Conservation (phyloP, 2,113 vertebrate species). For the Tapirus terrestris region DNA sequence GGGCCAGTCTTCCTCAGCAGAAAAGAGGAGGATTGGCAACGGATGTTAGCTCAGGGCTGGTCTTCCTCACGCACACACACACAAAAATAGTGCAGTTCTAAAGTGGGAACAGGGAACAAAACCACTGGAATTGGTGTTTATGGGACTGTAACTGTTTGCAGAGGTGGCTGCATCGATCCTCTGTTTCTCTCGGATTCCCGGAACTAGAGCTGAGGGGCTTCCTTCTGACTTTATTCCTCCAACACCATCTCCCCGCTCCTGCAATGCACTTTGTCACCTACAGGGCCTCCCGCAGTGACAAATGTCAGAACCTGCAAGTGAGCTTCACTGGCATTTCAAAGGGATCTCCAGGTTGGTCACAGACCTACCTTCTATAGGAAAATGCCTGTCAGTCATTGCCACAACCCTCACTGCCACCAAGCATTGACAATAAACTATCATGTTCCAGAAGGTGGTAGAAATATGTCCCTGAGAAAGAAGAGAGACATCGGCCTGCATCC, state of each 20-base stretch:
- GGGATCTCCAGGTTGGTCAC: neutral
- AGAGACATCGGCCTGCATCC: no score
- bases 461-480: neutral
- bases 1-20: no score
- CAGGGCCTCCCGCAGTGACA: neutral
- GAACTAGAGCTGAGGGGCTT: neutral
- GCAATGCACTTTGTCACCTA: neutral
- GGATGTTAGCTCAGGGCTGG: no score
- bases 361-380: neutral
- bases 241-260: no score
- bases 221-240: neutral
- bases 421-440: neutral
- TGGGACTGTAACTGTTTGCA: neutral
- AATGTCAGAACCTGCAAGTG: neutral
- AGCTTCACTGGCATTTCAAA: neutral
- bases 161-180: neutral
- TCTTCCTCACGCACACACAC: no score
- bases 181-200: neutral
- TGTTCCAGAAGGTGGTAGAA: neutral
- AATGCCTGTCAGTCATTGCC: neutral
- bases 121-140: no score
- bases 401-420: neutral
- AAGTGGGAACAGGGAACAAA: neutral
- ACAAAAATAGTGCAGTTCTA: no score
- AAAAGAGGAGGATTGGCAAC: no score